Evolutionary conservation across 1,140 invertebrate species (phyloP), one percentile per base, ranked within the genome.

Genomic region (Antheraea pernyi): DNA sequence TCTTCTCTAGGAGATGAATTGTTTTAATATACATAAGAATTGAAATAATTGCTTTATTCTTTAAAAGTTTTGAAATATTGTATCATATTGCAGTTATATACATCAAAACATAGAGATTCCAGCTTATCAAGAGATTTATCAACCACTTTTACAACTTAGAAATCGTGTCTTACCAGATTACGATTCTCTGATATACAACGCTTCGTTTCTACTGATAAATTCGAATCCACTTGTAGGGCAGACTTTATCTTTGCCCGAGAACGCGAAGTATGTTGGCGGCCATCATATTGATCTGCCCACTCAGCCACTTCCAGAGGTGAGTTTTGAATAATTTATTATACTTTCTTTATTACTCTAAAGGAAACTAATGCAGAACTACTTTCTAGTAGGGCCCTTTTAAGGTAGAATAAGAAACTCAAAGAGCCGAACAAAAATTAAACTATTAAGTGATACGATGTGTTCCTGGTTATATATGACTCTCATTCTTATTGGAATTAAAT

Each of bases 191-290:
- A 66, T 77, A 0, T 74, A 78, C 70, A 79, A 82, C 48, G 77
- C 71, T 0, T 82, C 84, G 0, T 10, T 83, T 37, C 58, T 86
- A 58, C 71, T 86, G 16, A 61, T 81, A n/a, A 83, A 86, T 62
- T 80, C 78, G 9, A 76, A 84, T 8, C 75, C 82, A 5, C 67
- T 72, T 2, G 70, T 84, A 19, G 78, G 79, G 11, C 81, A 82
- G 61, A 69, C 48, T 3, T 39, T 78, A 39, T 69, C 79, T 7
- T 37, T 86, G 19, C 82, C 84, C 9, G 46, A 61, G 8, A 86
- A 78, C 42, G 79, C 71, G 0, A 84, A 84, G 65, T 78, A 79
- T 60, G 68, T 84, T 6, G 84, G 81, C 0, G 80, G 79, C 6
- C 81, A 85, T 48, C 82, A 85, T 37, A 67, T 85, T 11, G 48